Evolutionary conservation across 2,113 vertebrate genomes (phyloP), one percentile per base, ranked within the genome.

Genomic region (Rissa tridactyla): DNA sequence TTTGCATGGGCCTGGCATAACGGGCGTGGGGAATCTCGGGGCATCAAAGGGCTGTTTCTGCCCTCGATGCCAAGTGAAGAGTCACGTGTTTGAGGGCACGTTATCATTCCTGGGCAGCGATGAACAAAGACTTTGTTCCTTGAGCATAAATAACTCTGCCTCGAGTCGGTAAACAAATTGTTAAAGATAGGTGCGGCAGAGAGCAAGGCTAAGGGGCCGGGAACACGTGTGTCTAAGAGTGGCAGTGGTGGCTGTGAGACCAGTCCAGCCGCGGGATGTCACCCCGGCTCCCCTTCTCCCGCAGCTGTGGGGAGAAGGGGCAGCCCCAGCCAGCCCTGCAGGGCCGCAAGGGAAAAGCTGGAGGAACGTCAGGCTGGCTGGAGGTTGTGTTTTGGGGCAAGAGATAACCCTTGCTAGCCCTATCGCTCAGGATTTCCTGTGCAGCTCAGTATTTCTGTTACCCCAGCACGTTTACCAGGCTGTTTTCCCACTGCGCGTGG

Each of bases 51-150:
- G 57, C 60, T 14, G 30, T 15, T 42, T 19, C 14, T 4, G 9
- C n/a, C 3, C 58, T n/a, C 1, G 2, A 4, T 1, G 34, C 15
- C 0, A 4, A 47, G 32, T 4, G 51, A 46, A 12, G 23, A 16
- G 23, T 18, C 36, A 18, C 5, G 0, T 10, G 23, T 73, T 47
- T 13, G 40, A 32, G 49, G 47, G 47, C 34, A 44, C 1, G 2
- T 29, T 23, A 10, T 36, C 26, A 1, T 40, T 60, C 36, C 40
- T 5, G 42, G 47, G 60, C 47, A 20, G 29, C 4, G 3, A 3
- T 1, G 22, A 44, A 38, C 49, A 16, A 32, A 68, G 47, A 23
- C 66, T 54, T 30, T n/a, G 25, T 27, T 54, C 73, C 38, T 26
- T 11, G 17, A 7, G 20, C 25, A 13, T 58, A 64, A 27, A 34